These are phyloP conservation scores for Solenopsis fugax DNA, from an alignment of 1,140 invertebrate species.

Conservation along the genomic window DNA sequence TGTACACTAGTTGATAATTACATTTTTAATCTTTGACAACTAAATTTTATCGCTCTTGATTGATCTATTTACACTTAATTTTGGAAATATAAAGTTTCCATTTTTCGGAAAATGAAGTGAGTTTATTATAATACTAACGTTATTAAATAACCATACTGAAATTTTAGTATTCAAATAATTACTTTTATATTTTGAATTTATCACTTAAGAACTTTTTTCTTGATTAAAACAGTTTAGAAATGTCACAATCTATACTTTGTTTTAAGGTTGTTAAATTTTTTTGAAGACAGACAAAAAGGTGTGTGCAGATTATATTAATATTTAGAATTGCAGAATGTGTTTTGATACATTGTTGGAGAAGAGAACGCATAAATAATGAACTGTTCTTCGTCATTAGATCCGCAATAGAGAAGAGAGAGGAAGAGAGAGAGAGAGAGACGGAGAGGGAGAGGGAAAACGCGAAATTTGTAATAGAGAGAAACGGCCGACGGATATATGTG, in stretches of 20 bases:
- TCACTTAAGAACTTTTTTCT: not conserved
- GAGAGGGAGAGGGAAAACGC: conserved; percentile 80
- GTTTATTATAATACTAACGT: not conserved
- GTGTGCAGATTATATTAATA: not conserved
- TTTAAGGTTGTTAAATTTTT: not conserved
- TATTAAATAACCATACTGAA: not conserved
- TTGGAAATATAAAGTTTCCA: too few relatives aligned
- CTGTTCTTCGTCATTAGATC: not conserved
- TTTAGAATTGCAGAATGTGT: not conserved
- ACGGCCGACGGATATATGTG: conserved; percentile 81
- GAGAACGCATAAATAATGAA: not conserved
- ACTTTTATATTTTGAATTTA: not conserved
- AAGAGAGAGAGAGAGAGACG: conserved; percentile 74
- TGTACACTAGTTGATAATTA: too few relatives aligned
- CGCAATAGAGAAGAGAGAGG: conserved; percentile 24
- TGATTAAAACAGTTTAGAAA: not conserved
- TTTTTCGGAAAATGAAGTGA: not conserved
- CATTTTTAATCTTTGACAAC: too few relatives aligned
- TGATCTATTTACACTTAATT: too few relatives aligned
- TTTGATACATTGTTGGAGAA: not conserved
- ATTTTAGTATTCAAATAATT: not conserved
- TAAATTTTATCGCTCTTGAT: too few relatives aligned
- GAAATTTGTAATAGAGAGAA: conserved; percentile 85
- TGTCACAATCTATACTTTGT: not conserved
- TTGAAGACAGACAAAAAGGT: not conserved